Conservation (phyloP, 2,888 invertebrate species). For the Axea sp. region DNA sequence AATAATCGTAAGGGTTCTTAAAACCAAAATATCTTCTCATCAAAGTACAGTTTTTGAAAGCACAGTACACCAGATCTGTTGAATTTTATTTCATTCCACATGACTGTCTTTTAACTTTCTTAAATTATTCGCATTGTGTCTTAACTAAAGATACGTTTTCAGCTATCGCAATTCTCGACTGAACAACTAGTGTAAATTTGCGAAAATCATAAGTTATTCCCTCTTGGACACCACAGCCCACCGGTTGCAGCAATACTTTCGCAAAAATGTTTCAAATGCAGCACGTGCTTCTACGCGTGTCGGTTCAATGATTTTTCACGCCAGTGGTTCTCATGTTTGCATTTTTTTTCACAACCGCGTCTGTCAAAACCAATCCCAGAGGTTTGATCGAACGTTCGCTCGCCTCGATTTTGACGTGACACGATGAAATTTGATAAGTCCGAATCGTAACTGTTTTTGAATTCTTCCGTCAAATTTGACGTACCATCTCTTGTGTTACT, state of each 20-base stretch:
- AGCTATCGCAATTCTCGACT: neutral
- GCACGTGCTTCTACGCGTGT: slow-evolving; percentile 46
- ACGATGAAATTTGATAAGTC: slow-evolving; percentile 26
- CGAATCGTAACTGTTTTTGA: slow-evolving; percentile 27
- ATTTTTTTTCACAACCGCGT: neutral
- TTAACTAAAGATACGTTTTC: too few species aligned
- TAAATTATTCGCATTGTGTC: too few species aligned
- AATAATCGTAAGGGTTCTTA: too few species aligned
- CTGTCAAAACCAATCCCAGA: slow-evolving; percentile 9
- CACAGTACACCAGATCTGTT: too few species aligned
- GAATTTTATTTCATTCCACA: too few species aligned
- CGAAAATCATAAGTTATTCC: slow-evolving; percentile 28
- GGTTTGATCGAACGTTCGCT: slow-evolving; percentile 5
- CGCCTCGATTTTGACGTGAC: neutral
- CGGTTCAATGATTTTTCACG: slow-evolving; percentile 36
- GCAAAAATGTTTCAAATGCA: slow-evolving; percentile 45
- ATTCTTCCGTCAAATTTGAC: slow-evolving; percentile 42
- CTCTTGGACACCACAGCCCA: slow-evolving; percentile 22
- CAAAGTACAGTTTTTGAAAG: too few species aligned
- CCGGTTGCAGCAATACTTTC: slow-evolving; percentile 33
- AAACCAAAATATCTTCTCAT: too few species aligned
- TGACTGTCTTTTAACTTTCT: too few species aligned
- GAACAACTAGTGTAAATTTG: slow-evolving; percentile 9
- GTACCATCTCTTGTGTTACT: slow-evolving; percentile 44
- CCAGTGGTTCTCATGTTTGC: slow-evolving; percentile 26